These are phyloP conservation scores for Galendromus occidentalis DNA, from an alignment of 1,140 invertebrate species.

Conservation along the genomic window DNA sequence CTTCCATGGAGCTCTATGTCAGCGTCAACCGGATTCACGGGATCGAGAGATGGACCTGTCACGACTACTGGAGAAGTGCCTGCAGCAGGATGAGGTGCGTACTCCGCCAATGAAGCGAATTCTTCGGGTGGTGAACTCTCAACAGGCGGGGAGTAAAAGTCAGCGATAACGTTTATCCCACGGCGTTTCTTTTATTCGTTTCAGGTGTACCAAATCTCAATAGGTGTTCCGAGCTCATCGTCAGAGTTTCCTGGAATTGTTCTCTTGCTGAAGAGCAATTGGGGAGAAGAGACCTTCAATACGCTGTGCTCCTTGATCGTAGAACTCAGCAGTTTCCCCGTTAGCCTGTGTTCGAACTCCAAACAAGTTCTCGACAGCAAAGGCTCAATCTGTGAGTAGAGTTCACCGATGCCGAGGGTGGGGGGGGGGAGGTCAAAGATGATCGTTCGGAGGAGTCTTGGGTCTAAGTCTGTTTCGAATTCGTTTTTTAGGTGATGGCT, in stretches of 20 bases:
- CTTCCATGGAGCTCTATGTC: slow-evolving; percentile 6
- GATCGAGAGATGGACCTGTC: slow-evolving; percentile 8
- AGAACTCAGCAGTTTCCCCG: slow-evolving; percentile 2
- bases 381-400: slow-evolving; percentile 1
- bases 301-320: not conserved
- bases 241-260: slow-evolving; percentile 6
- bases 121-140: not conserved
- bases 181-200: not conserved
- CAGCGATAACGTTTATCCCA: not conserved
- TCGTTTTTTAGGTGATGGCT: not conserved
- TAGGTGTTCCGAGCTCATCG: not conserved
- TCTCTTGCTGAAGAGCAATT: not conserved
- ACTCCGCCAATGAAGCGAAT: not conserved
- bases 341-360: slow-evolving; percentile 4
- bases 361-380: slow-evolving; percentile 9
- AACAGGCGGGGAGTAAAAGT: not conserved
- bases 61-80: slow-evolving; percentile 4
- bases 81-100: slow-evolving; percentile 5
- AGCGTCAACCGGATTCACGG: not conserved
- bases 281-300: not conserved
- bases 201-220: slow-evolving; percentile 4
- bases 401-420: not conserved
- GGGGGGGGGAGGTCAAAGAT: not conserved
- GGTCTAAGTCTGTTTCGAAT: not conserved
- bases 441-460: not conserved